Evolutionary conservation across 2,113 vertebrate species (phyloP).

Genomic region (Mastomys natalensis): DNA sequence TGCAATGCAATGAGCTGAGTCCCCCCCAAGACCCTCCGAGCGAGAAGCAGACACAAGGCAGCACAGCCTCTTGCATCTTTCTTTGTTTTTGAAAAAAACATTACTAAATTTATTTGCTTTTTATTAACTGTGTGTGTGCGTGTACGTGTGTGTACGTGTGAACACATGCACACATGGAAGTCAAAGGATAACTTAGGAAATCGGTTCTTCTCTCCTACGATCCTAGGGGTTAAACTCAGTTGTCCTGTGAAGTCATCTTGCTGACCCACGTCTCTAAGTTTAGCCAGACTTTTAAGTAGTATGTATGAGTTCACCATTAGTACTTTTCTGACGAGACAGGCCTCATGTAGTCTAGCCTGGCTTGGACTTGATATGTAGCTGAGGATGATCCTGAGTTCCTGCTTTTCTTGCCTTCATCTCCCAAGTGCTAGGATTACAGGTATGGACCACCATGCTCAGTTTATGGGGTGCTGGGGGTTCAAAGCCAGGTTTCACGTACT

Average conservation of each 20-base stretch:
- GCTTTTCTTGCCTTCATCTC: not conserved
- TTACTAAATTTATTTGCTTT: not conserved
- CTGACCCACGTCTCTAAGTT: not conserved
- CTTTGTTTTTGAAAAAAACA: not conserved
- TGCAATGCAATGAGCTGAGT: too few relatives aligned
- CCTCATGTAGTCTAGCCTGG: not conserved
- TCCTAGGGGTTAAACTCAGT: not conserved
- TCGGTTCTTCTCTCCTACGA: not conserved
- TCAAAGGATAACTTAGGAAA: too few relatives aligned
- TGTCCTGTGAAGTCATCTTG: not conserved
- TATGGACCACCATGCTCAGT: not conserved
- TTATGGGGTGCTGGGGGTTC: not conserved
- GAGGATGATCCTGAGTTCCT: not conserved
- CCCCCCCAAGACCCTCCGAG: fast-evolving
- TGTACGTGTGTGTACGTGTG: not conserved
- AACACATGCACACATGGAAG: not conserved
- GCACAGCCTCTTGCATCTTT: not conserved
- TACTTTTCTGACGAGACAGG: not conserved
- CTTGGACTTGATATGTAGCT: not conserved
- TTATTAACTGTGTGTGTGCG: not conserved
- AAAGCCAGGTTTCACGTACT: not conserved
- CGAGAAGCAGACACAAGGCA: too few relatives aligned
- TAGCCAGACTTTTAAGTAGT: not conserved
- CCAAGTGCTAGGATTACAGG: not conserved
- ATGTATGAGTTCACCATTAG: not conserved